phyloP scores from a whole-genome alignment of 2,888 invertebrate species.

The Punctoribates punctum region DNA sequence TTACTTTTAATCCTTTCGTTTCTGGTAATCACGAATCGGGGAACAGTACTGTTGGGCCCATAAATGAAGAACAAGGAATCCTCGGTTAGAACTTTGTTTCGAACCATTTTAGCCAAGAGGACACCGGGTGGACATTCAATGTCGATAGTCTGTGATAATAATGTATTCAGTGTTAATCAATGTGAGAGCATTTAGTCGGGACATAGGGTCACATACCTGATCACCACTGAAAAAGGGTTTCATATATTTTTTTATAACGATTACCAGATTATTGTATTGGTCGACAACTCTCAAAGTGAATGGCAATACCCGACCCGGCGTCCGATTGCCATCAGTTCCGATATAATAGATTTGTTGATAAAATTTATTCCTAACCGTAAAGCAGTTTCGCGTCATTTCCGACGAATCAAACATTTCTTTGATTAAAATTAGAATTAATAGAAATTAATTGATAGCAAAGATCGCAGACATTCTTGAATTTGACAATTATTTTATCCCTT shows the following conservation, averaged over 20 bases:
- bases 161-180: no score
- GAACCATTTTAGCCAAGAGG: background rate
- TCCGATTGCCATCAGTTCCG: background rate
- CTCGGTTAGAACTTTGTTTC: background rate
- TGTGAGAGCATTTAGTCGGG: no score
- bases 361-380: background rate
- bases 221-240: background rate
- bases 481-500: no score
- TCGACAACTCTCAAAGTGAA: background rate
- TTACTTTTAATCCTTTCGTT: background rate
- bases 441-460: no score
- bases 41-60: background rate
- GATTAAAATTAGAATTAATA: no score
- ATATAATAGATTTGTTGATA: conserved; percentile 1
- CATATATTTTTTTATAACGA: background rate
- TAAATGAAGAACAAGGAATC: background rate
- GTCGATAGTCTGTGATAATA: background rate
- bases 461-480: no score
- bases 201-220: no score
- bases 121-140: background rate
- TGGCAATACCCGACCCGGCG: background rate
- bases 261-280: background rate
- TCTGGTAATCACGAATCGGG: background rate
- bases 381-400: background rate
- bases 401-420: background rate